Evolutionary conservation across 30 jellyfish, hydroid and myxozoan genomes (phyloP).

Genomic region (Euphysa ruthae): DNA sequence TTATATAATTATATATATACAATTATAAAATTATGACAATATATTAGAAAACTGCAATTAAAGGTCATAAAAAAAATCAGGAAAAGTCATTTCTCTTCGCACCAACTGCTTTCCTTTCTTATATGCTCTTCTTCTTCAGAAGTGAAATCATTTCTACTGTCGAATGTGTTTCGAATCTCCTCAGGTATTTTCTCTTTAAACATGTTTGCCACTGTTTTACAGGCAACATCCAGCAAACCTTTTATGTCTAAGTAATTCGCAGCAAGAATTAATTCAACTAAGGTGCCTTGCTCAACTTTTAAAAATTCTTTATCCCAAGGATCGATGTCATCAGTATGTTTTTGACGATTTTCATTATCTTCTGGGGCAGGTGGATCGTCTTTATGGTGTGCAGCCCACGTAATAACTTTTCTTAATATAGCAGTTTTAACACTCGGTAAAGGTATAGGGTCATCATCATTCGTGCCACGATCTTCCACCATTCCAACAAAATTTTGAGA

Average conservation of each 20-base stretch:
- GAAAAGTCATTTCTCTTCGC: slow-evolving; percentile 58
- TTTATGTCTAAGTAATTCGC: slow-evolving; percentile 94
- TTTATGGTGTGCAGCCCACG: slow-evolving; percentile 96
- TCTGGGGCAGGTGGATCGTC: slow-evolving; percentile 96
- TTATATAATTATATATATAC: too few species aligned
- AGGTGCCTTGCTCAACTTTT: slow-evolving; percentile 94
- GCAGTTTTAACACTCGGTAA: slow-evolving; percentile 91
- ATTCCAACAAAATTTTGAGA: slow-evolving; percentile 76
- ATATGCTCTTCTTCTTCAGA: slow-evolving; percentile 99
- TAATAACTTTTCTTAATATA: slow-evolving; percentile 64
- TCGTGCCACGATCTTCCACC: slow-evolving; percentile 81
- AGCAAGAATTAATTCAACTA: slow-evolving; percentile 88
- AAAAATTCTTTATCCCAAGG: slow-evolving; percentile 98
- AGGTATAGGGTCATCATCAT: slow-evolving; percentile 93
- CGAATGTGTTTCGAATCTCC: slow-evolving; percentile 88
- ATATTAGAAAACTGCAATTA: too few species aligned
- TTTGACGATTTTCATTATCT: slow-evolving; percentile 84
- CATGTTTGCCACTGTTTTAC: slow-evolving; percentile 98
- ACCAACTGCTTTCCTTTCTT: slow-evolving; percentile 96
- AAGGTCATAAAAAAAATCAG: too few species aligned
- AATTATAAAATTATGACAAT: too few species aligned
- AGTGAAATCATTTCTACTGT: slow-evolving; percentile 94
- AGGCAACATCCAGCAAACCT: slow-evolving; percentile 85
- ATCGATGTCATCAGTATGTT: slow-evolving; percentile 78
- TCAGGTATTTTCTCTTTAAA: slow-evolving; percentile 98